These are phyloP conservation scores for Papilio polyxenes DNA, from an alignment of 1,140 invertebrate genomes.

Conservation along the genomic window DNA sequence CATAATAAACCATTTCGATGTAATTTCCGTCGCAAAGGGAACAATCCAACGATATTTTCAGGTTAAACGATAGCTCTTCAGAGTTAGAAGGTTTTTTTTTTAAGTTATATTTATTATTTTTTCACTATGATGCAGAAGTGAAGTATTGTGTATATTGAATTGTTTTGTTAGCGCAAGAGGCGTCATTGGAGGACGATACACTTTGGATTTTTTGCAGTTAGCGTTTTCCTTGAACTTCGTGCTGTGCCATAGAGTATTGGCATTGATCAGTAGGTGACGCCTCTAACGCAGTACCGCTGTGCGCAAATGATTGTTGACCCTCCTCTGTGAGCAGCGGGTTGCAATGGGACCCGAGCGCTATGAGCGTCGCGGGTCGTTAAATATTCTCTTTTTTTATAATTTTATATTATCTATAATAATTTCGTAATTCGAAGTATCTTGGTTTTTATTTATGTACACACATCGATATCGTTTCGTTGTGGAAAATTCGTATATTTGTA, in stretches of 20 bases:
- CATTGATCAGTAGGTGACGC: neutral
- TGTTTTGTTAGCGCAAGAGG: constrained; percentile 9
- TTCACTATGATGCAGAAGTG: constrained; percentile 8
- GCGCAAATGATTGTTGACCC: neutral
- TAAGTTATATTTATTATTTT: neutral
- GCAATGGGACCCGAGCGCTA: constrained; percentile 27
- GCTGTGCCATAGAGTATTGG: neutral
- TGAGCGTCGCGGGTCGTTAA: constrained; percentile 36
- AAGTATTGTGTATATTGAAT: constrained; percentile 11
- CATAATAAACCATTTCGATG: constrained; percentile 72
- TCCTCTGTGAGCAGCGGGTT: neutral
- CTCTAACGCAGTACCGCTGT: neutral
- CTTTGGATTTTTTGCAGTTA: neutral
- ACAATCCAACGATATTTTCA: constrained; percentile 57
- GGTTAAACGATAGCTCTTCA: constrained; percentile 34
- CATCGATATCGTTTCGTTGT: constrained; percentile 26
- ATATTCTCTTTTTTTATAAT: constrained; percentile 33
- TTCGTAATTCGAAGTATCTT: constrained; percentile 25
- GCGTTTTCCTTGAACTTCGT: neutral
- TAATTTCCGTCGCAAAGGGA: constrained; percentile 76
- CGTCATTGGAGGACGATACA: neutral
- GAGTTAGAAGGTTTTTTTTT: neutral
- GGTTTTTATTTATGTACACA: constrained; percentile 36
- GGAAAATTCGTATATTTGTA: constrained; percentile 63
- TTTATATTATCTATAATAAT: neutral